A percentile compares a stretch with the other conserved stretches of the same genome.
These are phyloP conservation scores for Aplidium turbinatum DNA, from an alignment of 23 tunicate genomes.

Conservation along the genomic window DNA sequence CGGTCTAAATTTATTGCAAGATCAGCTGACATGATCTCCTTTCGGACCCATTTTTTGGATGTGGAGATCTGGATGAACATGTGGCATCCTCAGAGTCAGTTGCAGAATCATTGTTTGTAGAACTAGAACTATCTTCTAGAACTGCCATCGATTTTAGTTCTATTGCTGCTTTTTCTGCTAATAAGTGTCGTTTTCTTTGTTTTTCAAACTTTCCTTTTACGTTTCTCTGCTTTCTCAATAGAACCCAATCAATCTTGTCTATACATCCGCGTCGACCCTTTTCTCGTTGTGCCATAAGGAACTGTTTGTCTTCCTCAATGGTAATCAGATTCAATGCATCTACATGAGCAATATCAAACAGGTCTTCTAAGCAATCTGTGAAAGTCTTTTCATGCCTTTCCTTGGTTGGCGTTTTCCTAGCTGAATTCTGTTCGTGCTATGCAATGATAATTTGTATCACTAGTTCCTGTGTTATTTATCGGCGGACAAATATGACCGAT, in stretches of 20 bases:
- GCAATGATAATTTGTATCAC: too few species aligned
- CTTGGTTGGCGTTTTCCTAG: background rate
- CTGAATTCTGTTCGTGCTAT: background rate
- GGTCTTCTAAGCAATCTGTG: conserved; percentile 7
- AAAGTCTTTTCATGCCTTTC: background rate
- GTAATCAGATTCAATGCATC: conserved; percentile 5
- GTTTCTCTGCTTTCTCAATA: too few species aligned
- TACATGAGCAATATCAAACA: conserved; percentile 21
- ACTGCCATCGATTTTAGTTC: conserved; percentile 5
- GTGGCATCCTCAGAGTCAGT: conserved; percentile 3
- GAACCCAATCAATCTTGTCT: conserved; percentile 9
- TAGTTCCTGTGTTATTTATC: too few species aligned
- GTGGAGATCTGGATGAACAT: background rate
- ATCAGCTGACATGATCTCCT: conserved; percentile 9
- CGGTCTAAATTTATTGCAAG: conserved; percentile 6
- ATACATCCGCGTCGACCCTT: background rate
- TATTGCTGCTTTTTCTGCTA: too few species aligned
- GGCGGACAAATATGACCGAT: too few species aligned
- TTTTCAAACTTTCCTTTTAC: too few species aligned
- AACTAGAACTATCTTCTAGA: background rate
- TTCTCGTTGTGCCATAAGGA: conserved; percentile 6
- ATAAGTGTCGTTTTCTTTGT: too few species aligned
- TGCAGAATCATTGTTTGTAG: too few species aligned
- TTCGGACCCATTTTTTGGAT: background rate
- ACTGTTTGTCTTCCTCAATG: conserved; percentile 11